These are phyloP conservation scores for Oryctolagus cuniculus DNA, from an alignment of 2,113 vertebrate species.

Conservation along the genomic window DNA sequence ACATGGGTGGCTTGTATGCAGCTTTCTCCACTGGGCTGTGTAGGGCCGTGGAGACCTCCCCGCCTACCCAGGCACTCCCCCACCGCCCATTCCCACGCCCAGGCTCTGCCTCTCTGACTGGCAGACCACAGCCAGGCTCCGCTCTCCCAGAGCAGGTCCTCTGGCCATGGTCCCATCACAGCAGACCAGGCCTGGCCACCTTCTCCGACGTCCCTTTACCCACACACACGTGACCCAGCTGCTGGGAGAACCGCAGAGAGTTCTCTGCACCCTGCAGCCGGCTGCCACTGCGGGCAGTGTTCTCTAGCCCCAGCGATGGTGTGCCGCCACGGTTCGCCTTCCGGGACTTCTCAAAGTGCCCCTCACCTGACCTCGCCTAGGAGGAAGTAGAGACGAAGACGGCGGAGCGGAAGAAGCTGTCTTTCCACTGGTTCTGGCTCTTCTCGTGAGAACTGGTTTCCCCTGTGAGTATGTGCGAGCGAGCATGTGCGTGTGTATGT, in stretches of 20 bases:
- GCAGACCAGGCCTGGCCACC: not conserved
- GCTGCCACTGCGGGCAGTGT: not conserved
- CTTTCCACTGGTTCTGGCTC: not conserved
- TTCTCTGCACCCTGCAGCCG: too few relatives aligned
- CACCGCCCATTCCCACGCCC: rapidly evolving
- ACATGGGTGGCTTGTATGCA: not conserved
- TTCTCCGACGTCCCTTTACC: not conserved
- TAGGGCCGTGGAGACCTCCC: not conserved
- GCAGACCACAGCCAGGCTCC: not conserved
- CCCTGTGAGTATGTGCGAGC: too few relatives aligned
- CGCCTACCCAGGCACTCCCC: too few relatives aligned
- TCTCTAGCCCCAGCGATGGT: not conserved
- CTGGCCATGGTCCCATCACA: not conserved
- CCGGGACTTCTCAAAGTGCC: not conserved
- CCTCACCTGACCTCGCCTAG: rapidly evolving
- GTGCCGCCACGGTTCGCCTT: not conserved
- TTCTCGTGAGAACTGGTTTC: not conserved
- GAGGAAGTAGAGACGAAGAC: not conserved
- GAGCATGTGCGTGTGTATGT: too few relatives aligned
- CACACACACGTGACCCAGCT: not conserved
- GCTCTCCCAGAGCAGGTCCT: not conserved
- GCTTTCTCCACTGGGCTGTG: not conserved
- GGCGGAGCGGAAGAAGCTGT: not conserved
- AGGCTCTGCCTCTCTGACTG: not conserved
- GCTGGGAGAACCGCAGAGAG: rapidly evolving